Percentiles rank a stretch among this genome's conserved stretches.
Evolutionary conservation across 2,888 invertebrate species (phyloP).

Genomic region (Parthenolecanium corni): DNA sequence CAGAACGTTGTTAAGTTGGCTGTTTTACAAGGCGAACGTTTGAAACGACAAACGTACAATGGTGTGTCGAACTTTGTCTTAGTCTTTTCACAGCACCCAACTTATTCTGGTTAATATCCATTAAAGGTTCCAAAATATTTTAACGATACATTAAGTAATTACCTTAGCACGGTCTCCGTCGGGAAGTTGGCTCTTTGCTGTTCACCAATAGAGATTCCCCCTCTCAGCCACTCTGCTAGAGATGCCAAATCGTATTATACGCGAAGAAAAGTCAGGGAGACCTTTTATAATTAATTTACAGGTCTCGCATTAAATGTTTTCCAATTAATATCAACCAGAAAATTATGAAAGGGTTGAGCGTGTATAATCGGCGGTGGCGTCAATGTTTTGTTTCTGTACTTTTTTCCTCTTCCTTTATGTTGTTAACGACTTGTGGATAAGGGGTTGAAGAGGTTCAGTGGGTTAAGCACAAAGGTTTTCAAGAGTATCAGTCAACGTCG

Average conservation of each 20-base stretch:
- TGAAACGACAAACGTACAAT: no score
- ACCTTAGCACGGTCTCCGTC: neutral
- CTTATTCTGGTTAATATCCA: slow-evolving; percentile 7
- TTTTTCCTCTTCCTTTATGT: no score
- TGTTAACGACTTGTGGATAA: no score
- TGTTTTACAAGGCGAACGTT: no score
- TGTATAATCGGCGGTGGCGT: no score
- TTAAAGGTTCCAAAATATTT: slow-evolving; percentile 15
- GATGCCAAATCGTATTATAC: slow-evolving; percentile 23
- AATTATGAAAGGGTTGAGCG: slow-evolving; percentile 6
- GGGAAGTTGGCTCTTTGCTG: neutral
- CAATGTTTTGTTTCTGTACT: no score
- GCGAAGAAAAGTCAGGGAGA: neutral
- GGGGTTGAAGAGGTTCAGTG: neutral
- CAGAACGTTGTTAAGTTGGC: no score
- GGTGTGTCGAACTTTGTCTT: no score
- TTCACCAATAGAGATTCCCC: no score
- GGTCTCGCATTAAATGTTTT: slow-evolving; percentile 21
- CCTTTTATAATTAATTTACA: slow-evolving; percentile 23
- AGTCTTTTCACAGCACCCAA: no score
- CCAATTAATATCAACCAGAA: slow-evolving; percentile 24
- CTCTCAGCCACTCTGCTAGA: slow-evolving; percentile 12
- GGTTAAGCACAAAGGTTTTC: neutral
- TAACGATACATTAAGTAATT: slow-evolving; percentile 27
- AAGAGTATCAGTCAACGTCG: slow-evolving; percentile 18